Evolutionary conservation across 2,888 invertebrate genomes (phyloP), one percentile per base, ranked within the genome.

Genomic region (Branchipolynoe longqiensis): DNA sequence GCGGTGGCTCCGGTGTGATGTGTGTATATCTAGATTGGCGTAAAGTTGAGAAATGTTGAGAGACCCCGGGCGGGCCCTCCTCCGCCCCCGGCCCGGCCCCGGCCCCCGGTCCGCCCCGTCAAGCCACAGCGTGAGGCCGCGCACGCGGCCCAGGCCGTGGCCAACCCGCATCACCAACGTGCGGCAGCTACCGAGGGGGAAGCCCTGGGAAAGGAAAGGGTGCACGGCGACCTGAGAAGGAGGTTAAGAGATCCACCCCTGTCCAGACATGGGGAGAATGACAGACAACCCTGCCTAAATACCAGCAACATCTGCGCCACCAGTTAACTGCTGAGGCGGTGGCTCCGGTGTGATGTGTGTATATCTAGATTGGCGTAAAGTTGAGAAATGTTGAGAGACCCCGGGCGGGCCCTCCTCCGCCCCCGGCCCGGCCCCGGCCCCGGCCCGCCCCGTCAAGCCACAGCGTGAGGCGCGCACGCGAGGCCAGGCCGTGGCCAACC

Each of bases 131-230:
- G 22, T 31, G 36, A 69, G 33, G 14, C n/a, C 36, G 62, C 62
- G 31, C 33, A 69, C 22, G 4, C 69, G 69, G 69, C 69, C 69
- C 36, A 69, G 69, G 6, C 14, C 69, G 36, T 22, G 36, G 22
- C 36, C 36, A 18, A 38, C 25, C 36, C 38, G 14, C 69, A 69
- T 33, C 14, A 69, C 2, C n/a, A 69, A 69, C 8, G 69, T 69
- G 36, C 69, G 36, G 18, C 12, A 33, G 18, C 69, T 69, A n/a
- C 69, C 69, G 36, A 69, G 2, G 14, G 69, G 69, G 69, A 69
- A 69, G 33, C 69, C 69, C 69, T 69, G 69, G 6, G 6, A 62
- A n/a, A n/a, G n/a, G n/a, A n/a, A n/a, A 48, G 48, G 48, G 8
- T 18, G 48, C 8, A 8, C 8, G 48, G 48, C 8, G 48, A 8